Conservation (phyloP, 2,113 vertebrate species). For the Hucho hucho region DNA sequence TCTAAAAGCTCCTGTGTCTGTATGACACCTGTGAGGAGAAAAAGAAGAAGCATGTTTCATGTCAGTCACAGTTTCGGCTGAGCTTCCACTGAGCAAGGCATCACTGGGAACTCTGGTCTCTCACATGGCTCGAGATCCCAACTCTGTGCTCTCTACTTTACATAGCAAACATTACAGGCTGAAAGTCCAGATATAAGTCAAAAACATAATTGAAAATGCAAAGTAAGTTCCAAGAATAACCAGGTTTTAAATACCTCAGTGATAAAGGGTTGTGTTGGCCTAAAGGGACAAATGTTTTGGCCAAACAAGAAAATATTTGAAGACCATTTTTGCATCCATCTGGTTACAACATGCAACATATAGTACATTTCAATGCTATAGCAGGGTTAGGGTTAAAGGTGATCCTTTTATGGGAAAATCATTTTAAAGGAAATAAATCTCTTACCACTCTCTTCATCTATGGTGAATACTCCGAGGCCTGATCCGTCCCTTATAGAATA, state of each 20-base stretch:
- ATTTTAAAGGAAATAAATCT: background rate
- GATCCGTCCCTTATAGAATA: constrained; percentile 84
- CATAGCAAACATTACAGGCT: background rate
- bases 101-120: background rate
- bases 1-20: constrained; percentile 78
- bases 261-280: background rate
- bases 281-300: background rate
- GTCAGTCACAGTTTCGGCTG: background rate
- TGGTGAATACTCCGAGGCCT: constrained; percentile 81
- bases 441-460: constrained; percentile 84
- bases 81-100: background rate
- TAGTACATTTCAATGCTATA: background rate
- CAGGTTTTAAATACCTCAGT: background rate
- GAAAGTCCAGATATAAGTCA: too few species aligned
- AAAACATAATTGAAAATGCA: too few species aligned
- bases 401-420: background rate
- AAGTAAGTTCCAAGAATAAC: background rate
- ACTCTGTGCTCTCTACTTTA: background rate
- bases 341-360: background rate
- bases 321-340: background rate
- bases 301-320: background rate
- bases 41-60: constrained; percentile 3
- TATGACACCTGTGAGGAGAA: constrained; percentile 69
- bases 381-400: background rate
- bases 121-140: background rate